phyloP scores from a whole-genome alignment of 2,888 invertebrate species.

The Syrista parreyssii region DNA sequence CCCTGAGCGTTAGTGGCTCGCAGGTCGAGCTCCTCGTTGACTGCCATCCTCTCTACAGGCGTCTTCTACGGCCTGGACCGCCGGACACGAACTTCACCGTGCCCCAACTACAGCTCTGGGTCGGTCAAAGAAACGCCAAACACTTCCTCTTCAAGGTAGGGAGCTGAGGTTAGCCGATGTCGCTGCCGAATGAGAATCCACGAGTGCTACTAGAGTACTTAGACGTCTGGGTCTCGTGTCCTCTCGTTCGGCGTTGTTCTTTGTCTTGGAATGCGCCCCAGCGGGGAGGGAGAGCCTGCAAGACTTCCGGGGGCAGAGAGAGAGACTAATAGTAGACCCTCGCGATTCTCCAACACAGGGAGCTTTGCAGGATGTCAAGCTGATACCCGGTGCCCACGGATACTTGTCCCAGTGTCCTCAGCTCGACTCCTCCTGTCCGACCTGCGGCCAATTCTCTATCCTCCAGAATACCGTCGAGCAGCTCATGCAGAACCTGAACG shows the following conservation, averaged over 20 bases:
- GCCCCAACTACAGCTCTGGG: slow-evolving; percentile 82
- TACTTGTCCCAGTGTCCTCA: slow-evolving; percentile 88
- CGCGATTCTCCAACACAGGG: slow-evolving; percentile 72
- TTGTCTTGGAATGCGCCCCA: too few species aligned
- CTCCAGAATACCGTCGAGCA: slow-evolving; percentile 86
- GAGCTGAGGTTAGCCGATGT: slow-evolving; percentile 16
- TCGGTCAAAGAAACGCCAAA: slow-evolving; percentile 87
- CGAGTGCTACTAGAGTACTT: too few species aligned
- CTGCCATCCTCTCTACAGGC: slow-evolving; percentile 87
- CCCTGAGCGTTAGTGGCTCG: slow-evolving; percentile 85
- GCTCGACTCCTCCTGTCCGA: slow-evolving; percentile 88
- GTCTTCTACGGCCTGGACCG: slow-evolving; percentile 76
- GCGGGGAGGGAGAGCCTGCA: too few species aligned
- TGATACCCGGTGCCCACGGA: slow-evolving; percentile 87
- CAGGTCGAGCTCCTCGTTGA: slow-evolving; percentile 87
- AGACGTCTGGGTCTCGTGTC: too few species aligned
- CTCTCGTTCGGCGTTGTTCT: too few species aligned
- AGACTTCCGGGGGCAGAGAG: background rate
- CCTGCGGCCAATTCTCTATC: slow-evolving; percentile 88
- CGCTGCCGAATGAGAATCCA: too few species aligned
- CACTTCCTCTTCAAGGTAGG: slow-evolving; percentile 89
- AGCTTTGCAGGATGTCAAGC: slow-evolving; percentile 86
- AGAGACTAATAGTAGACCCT: background rate
- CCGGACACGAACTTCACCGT: slow-evolving; percentile 82
- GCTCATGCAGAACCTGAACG: slow-evolving; percentile 83